These are phyloP conservation scores for Erpobdella octoculata DNA, from an alignment of 2,888 invertebrate species.

Conservation along the genomic window DNA sequence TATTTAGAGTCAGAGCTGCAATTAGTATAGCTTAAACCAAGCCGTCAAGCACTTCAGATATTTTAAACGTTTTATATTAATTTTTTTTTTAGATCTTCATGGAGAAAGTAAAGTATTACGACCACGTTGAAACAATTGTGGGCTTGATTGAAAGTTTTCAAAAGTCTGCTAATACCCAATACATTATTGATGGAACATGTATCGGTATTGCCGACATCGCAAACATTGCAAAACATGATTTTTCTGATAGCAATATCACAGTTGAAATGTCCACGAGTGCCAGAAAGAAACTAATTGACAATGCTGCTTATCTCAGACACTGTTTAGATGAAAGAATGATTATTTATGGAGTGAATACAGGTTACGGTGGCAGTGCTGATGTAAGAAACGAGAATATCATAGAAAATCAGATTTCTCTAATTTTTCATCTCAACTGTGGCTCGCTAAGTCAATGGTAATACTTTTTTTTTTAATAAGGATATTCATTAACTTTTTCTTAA, in stretches of 20 bases:
- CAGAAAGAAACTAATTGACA: not conserved
- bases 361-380: conserved; percentile 39
- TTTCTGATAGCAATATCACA: not conserved
- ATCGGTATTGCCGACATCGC: conserved; percentile 10
- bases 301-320: not conserved
- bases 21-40: too few relatives aligned
- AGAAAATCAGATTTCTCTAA: conserved; percentile 32
- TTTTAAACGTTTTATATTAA: too few relatives aligned
- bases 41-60: too few relatives aligned
- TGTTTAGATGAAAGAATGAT: conserved; percentile 31
- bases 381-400: conserved; percentile 34
- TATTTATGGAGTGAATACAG: conserved; percentile 38
- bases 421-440: conserved; percentile 36
- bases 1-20: too few relatives aligned
- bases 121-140: conserved; percentile 5
- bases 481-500: not conserved
- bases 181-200: not conserved
- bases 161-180: not conserved
- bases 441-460: conserved; percentile 13
- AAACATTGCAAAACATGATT: not conserved
- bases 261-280: not conserved
- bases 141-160: not conserved
- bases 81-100: too few relatives aligned
- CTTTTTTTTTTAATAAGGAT: not conserved
- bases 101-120: too few relatives aligned